Percentiles rank a stretch among this genome's conserved stretches.
Evolutionary conservation across 2,888 invertebrate species (phyloP).

Genomic region (Cremastinae sp.): DNA sequence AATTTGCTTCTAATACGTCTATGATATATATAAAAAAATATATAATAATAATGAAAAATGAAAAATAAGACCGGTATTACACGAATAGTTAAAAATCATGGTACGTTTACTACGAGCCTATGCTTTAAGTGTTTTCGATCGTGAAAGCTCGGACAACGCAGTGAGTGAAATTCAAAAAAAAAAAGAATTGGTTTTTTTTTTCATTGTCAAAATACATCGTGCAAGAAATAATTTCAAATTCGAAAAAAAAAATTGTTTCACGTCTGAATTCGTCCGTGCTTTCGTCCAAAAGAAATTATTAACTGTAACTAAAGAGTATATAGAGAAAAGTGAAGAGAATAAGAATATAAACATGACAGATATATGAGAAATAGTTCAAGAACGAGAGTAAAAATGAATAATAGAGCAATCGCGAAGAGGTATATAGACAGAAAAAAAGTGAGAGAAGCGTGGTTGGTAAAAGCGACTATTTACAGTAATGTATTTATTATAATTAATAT

Average conservation of each 20-base stretch:
- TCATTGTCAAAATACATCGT: not conserved
- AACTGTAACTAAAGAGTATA: constrained; percentile 18
- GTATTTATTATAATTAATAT: constrained; percentile 14
- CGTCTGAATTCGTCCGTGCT: constrained; percentile 58
- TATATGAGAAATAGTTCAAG: constrained; percentile 53
- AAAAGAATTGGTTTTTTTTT: constrained; percentile 20
- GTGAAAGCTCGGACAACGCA: constrained; percentile 57
- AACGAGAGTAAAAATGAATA: constrained; percentile 56
- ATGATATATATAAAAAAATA: constrained; percentile 23
- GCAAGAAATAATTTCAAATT: not conserved
- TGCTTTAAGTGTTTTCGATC: constrained; percentile 55
- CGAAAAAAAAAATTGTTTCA: not conserved
- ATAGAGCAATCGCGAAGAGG: constrained; percentile 35
- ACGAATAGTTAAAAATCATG: constrained; percentile 54
- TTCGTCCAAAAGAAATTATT: constrained; percentile 3
- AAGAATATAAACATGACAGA: constrained; percentile 40
- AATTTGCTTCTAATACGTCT: constrained; percentile 65
- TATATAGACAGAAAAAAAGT: constrained; percentile 54
- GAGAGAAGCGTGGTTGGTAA: constrained; percentile 25
- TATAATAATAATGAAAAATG: constrained; percentile 1
- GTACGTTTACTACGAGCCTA: constrained; percentile 76
- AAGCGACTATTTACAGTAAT: constrained; percentile 23
- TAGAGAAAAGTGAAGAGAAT: constrained; percentile 15
- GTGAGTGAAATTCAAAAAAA: constrained; percentile 13
- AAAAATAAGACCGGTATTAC: constrained; percentile 53